Conservation (phyloP, 2,797 vertebrate species). For the Scleropages formosus region DNA sequence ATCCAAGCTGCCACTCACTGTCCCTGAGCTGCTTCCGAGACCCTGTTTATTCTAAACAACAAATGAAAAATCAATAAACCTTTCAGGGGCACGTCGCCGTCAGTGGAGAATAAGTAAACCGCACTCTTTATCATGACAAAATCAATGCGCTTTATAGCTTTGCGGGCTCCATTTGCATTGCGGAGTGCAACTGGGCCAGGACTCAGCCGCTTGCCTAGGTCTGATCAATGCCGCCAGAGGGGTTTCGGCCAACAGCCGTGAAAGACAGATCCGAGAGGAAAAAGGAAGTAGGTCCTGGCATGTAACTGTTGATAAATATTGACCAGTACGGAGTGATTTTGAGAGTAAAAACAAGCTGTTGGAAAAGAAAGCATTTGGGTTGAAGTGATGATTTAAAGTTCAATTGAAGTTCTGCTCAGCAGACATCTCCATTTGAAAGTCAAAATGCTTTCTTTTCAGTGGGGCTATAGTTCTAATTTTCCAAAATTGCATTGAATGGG, state of each 20-base stretch:
- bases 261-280: too few relatives aligned
- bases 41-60: slow-evolving; percentile 12
- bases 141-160: slow-evolving; percentile 3
- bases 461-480: too few relatives aligned
- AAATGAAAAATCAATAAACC: slow-evolving; percentile 2
- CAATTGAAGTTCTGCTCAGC: too few relatives aligned
- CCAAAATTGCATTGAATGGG: too few relatives aligned
- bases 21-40: neutral
- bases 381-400: too few relatives aligned
- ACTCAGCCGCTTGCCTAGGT: neutral
- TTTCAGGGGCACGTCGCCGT: neutral
- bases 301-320: neutral
- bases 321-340: neutral
- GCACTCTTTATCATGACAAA: neutral
- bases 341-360: too few relatives aligned
- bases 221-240: neutral
- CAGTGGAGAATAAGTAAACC: neutral
- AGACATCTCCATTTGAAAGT: too few relatives aligned
- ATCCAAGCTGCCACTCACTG: neutral
- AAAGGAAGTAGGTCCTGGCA: too few relatives aligned
- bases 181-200: neutral
- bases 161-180: neutral
- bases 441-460: too few relatives aligned
- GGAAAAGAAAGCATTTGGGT: too few relatives aligned
- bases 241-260: neutral